These are phyloP conservation scores for Melanotaenia duboulayi DNA, from an alignment of 2,113 vertebrate genomes.

Conservation along the genomic window DNA sequence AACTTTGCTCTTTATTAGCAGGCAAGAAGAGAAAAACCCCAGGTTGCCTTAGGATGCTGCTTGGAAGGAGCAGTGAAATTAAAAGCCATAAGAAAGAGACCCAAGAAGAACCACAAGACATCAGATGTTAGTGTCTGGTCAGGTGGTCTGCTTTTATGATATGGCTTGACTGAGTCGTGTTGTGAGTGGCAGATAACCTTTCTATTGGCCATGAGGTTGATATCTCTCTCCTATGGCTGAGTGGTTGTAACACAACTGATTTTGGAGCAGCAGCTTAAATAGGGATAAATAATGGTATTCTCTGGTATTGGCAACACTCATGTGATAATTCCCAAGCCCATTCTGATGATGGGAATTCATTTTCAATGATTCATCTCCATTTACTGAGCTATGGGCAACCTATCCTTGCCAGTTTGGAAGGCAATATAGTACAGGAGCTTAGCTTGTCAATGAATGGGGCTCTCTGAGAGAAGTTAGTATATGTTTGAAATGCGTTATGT, in stretches of 20 bases:
- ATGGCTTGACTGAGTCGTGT: conserved; percentile 41
- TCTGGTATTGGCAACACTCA: conserved; percentile 51
- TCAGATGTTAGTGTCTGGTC: conserved; percentile 47
- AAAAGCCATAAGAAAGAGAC: conserved; percentile 59
- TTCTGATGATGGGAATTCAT: conserved; percentile 70
- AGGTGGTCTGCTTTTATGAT: conserved; percentile 71
- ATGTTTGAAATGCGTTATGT: conserved; percentile 70
- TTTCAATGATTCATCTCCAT: conserved; percentile 76
- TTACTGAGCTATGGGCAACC: conserved; percentile 67
- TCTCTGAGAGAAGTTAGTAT: conserved; percentile 77
- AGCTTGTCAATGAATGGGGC: conserved; percentile 72
- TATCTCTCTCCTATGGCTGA: conserved; percentile 32
- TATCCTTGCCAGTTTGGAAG: conserved; percentile 77
- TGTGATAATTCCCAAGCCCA: conserved; percentile 61
- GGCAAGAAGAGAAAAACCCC: conserved; percentile 62
- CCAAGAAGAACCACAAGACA: conserved; percentile 29
- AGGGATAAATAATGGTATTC: conserved; percentile 59
- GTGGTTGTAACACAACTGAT: conserved; percentile 38
- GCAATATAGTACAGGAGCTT: conserved; percentile 69
- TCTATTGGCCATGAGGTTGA: conserved; percentile 53
- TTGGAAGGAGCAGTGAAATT: conserved; percentile 75
- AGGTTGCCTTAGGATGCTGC: conserved; percentile 69
- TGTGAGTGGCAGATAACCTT: conserved; percentile 70
- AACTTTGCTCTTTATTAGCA: conserved; percentile 70
- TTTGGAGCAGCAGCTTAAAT: conserved; percentile 44